Conservation (phyloP, 2,797 vertebrate genomes). For the Gouania willdenowi region DNA sequence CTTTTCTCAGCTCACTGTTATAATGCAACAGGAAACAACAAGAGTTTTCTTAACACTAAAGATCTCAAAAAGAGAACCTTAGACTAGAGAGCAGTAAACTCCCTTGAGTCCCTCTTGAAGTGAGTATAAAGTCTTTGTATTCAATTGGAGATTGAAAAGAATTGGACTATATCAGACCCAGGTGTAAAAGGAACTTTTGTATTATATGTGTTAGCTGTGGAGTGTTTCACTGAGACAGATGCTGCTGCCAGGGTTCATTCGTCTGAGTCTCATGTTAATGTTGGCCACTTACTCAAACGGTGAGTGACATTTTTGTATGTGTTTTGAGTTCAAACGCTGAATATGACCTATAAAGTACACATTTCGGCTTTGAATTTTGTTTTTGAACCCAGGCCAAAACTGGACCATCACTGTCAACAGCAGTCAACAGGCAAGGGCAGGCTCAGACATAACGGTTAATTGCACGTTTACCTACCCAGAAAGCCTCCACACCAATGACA, state of each 20-base stretch:
- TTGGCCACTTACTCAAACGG: slow-evolving; percentile 24
- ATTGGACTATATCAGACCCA: too few species aligned
- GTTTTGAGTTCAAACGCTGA: background rate
- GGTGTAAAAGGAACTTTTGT: too few species aligned
- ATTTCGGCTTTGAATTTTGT: slow-evolving; percentile 5
- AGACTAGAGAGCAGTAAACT: background rate
- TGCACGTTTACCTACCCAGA: slow-evolving; percentile 1
- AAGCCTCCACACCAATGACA: accelerated
- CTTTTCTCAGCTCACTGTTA: slow-evolving; percentile 1
- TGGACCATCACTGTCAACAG: background rate
- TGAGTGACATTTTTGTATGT: slow-evolving; percentile 10
- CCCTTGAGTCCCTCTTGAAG: slow-evolving; percentile 1
- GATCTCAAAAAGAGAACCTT: too few species aligned
- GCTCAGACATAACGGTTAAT: background rate
- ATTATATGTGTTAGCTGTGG: too few species aligned
- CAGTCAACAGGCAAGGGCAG: accelerated
- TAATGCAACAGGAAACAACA: slow-evolving; percentile 37
- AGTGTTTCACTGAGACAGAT: slow-evolving; percentile 24
- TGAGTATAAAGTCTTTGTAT: too few species aligned
- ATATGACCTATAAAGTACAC: too few species aligned
- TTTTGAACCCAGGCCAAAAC: background rate
- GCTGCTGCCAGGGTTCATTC: slow-evolving; percentile 17
- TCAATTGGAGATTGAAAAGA: too few species aligned
- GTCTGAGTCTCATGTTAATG: slow-evolving; percentile 19
- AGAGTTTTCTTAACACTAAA: slow-evolving; percentile 1